Base-by-base conservation (phyloP, 2,113 vertebrate species). In the Coturnix japonica region DNA sequence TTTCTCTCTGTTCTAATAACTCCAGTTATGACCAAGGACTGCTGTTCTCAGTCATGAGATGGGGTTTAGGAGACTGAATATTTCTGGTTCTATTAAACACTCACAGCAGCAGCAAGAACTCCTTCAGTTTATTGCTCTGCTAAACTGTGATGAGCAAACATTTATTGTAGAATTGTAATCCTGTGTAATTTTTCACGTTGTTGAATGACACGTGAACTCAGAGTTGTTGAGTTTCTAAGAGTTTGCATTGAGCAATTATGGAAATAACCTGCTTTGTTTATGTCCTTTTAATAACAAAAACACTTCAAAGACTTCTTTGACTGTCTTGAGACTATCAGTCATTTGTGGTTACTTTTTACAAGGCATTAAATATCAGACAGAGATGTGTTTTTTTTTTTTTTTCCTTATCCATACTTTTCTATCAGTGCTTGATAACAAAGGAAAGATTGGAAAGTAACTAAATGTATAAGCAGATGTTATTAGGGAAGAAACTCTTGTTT, bases 51-150 rank as follows among this genome's bases (percentile, higher is more conserved):
- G 47, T 73, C 70, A 81, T 69, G 66, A 73, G 70, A 49, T 65
- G 13, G 63, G 86, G 51, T 95, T 91, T 94, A 87, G 77, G 44
- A 89, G 31, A 13, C 44, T 89, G 61, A 81, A 60, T 35, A 22
- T 60, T 90, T 88, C 26, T 67, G 35, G 61, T 90, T 81, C 43
- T 47, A 14, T 67, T 61, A 66, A 63, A 71, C 85, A 49, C 57
- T 14, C 2, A 43, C 30, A 73, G 9, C 20, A 64, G 46, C 56
- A 56, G 1, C 20, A 31, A 60, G 56, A 80, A 51, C 65, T 79
- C 85, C 65, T 95, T 90, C 61, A 57, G 44, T 69, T 91, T 81
- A 71, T 82, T 63, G 49, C 57, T 91, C 41, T 82, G 43, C 81
- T 81, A 26, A 74, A n/a, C 35, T 57, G 41, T 65, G 82, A 47